Evolutionary conservation across 2,888 invertebrate genomes (phyloP), one percentile per base, ranked within the genome.

Genomic region (Mythimna vitellina): DNA sequence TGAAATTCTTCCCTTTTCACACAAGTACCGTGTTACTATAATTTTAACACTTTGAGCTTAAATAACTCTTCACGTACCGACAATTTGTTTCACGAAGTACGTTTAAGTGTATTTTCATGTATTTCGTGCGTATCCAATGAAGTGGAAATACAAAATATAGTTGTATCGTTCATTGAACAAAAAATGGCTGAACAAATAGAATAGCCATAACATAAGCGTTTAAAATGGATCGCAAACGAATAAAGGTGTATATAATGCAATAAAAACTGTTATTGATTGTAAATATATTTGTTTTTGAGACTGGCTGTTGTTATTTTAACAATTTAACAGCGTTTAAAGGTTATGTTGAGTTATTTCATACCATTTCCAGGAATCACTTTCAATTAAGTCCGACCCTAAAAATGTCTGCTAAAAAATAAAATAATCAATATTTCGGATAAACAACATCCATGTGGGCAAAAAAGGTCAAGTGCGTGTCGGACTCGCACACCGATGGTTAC

Each of bases 41-140:
- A 77, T 73, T 73, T 72, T 35, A 61, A 73, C 57, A 72, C 25
- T 22, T 29, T 56, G 56, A 61, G 63, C 61, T 78, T 65, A 62
- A 68, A 69, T 29, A 74, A 51, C 65, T 61, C 46, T 66, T 32
- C 66, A 76, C 70, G 64, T 76, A 53, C n/a, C 35, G 12, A 75
- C 58, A 70, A 80, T 82, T 69, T 80, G 70, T 76, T 73, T 69
- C 65, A 61, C 65, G 53, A 32, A 76, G 51, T 82, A 56, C 51
- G 64, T 70, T 72, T 60, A 82, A 80, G 82, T 76, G 80, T 82
- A 62, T 71, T 82, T 73, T 35, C 82, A 70, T 82, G 82, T 82
- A 81, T 82, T 82, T 58, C 80, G 76, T 82, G 82, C 80, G 73
- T 73, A 70, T 76, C 73, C 73, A 82, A 82, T 82, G 70, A 76